Percentiles rank a stretch among this genome's conserved stretches.
These are phyloP conservation scores for Pelmatolapia mariae DNA, from an alignment of 2,113 vertebrate species.

Conservation along the genomic window DNA sequence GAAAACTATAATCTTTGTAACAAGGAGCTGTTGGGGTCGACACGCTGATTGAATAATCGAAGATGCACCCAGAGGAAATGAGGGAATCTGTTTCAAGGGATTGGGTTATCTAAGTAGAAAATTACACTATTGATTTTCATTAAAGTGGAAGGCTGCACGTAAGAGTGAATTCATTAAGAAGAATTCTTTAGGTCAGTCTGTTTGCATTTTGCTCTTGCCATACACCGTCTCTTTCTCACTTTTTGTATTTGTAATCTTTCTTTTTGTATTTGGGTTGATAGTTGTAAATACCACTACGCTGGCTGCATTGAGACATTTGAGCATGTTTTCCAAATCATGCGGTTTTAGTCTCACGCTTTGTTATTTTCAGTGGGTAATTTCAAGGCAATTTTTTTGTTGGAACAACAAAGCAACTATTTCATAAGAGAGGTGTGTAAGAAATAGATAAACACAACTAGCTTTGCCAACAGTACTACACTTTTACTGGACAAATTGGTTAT, in stretches of 20 bases:
- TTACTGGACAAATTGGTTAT: not conserved
- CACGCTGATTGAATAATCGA: conserved; percentile 65
- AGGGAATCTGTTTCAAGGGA: conserved; percentile 62
- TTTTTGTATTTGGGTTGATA: not conserved
- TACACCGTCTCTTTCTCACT: not conserved
- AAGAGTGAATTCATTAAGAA: conserved; percentile 51
- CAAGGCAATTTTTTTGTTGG: not conserved
- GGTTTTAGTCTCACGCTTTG: not conserved
- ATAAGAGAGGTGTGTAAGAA: not conserved
- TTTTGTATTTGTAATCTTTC: not conserved
- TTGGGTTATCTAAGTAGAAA: conserved; percentile 72
- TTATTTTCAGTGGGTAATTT: not conserved
- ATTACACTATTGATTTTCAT: conserved; percentile 77
- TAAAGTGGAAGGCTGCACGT: conserved; percentile 24
- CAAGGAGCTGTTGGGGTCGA: not conserved
- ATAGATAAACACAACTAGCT: not conserved
- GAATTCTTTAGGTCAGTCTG: conserved; percentile 29
- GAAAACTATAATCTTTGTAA: conserved; percentile 41
- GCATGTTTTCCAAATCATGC: not conserved
- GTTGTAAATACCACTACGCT: not conserved
- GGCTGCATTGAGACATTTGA: not conserved
- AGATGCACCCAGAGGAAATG: conserved; percentile 68
- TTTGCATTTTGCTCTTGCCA: not conserved
- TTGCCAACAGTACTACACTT: not conserved
- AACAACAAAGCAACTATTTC: not conserved